phyloP scores from a whole-genome alignment of 2,797 vertebrate genomes.

The Simalia tracyae region DNA sequence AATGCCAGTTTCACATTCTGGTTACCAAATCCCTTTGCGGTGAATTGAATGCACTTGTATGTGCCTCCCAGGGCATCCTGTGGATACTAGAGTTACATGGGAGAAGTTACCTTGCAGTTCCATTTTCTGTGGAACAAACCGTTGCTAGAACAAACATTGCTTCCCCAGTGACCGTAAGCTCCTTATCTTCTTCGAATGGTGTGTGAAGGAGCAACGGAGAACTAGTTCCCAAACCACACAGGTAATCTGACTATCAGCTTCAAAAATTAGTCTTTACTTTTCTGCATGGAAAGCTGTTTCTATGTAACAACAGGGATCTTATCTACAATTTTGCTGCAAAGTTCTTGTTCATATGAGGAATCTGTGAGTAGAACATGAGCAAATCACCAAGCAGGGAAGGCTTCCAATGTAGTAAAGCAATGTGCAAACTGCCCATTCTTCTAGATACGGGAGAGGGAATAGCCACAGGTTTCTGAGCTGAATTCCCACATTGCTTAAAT shows the following conservation, averaged over 20 bases:
- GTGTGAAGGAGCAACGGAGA: background rate
- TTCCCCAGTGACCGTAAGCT: background rate
- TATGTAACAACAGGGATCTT: background rate
- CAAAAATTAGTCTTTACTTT: background rate
- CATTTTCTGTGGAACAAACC: background rate
- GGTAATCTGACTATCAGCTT: background rate
- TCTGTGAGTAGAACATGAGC: background rate
- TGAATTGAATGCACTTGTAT: background rate
- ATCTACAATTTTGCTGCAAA: background rate
- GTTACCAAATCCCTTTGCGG: background rate
- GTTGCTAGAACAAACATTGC: background rate
- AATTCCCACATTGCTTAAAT: background rate
- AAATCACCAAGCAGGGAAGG: background rate
- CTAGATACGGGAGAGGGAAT: constrained; percentile 48
- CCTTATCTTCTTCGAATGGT: background rate
- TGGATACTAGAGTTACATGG: background rate
- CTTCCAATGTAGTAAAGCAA: background rate
- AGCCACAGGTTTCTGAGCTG: background rate
- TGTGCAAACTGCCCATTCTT: background rate
- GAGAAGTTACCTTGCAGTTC: background rate
- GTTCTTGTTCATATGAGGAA: background rate
- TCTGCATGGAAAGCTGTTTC: background rate
- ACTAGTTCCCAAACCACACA: background rate
- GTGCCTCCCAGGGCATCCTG: background rate
- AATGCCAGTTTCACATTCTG: background rate